Conservation (phyloP, 2,888 invertebrate species). For the Hypercompe scribonia region DNA sequence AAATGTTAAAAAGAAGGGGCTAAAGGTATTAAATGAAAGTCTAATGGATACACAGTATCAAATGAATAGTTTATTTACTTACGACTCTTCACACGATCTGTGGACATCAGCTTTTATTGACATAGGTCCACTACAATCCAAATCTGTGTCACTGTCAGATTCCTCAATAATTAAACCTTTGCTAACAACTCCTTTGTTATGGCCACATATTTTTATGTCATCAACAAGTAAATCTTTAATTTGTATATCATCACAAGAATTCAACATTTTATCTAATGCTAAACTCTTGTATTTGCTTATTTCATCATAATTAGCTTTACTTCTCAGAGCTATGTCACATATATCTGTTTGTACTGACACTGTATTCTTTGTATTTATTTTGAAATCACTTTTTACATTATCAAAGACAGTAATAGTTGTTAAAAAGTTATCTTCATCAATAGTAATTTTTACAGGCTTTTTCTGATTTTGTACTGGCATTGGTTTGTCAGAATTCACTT, state of each 20-base stretch:
- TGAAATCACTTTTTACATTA: constrained; percentile 30
- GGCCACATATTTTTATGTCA: constrained; percentile 18
- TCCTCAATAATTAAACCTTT: constrained; percentile 65
- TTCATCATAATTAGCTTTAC: neutral
- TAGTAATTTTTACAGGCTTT: constrained; percentile 63
- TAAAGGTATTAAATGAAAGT: neutral
- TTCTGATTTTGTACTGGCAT: constrained; percentile 17
- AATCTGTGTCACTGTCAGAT: constrained; percentile 70
- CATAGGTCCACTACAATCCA: constrained; percentile 53
- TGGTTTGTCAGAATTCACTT: constrained; percentile 14
- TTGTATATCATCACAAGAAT: neutral
- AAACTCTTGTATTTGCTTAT: neutral
- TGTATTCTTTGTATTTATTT: constrained; percentile 40
- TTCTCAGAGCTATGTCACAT: constrained; percentile 22
- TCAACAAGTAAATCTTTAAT: constrained; percentile 57
- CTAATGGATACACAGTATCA: neutral
- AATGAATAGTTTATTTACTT: constrained; percentile 47
- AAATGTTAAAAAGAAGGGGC: too few species aligned
- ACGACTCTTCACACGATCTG: constrained; percentile 64
- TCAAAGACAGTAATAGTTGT: constrained; percentile 64
- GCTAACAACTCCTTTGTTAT: constrained; percentile 27
- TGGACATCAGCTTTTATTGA: constrained; percentile 72
- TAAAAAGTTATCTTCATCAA: constrained; percentile 61
- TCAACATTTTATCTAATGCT: neutral
- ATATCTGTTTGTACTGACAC: constrained; percentile 67